Evolutionary conservation across 2,797 vertebrate genomes (phyloP).

Genomic region (Harpagifer antarcticus): DNA sequence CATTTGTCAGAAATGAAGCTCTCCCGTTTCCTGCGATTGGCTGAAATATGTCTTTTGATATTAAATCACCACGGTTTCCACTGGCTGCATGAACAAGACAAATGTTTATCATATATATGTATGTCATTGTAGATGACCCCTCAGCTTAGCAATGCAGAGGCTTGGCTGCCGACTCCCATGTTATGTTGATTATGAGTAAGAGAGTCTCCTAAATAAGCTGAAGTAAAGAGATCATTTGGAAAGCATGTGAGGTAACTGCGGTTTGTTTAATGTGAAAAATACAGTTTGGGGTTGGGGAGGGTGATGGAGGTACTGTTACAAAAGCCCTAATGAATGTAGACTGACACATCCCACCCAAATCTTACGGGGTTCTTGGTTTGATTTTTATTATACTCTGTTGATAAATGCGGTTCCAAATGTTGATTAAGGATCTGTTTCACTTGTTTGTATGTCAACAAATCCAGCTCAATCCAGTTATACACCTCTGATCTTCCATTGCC

Average conservation of each 20-base stretch:
- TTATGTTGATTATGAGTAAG: constrained; percentile 80
- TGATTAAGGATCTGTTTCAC: constrained; percentile 84
- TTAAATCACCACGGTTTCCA: constrained; percentile 82
- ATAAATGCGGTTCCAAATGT: constrained; percentile 83
- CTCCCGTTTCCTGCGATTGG: constrained; percentile 83
- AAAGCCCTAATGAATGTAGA: constrained; percentile 78
- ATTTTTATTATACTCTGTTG: constrained; percentile 74
- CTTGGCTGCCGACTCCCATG: constrained; percentile 68
- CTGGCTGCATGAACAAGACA: constrained; percentile 81
- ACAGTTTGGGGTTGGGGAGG: constrained; percentile 65
- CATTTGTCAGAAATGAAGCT: constrained; percentile 86
- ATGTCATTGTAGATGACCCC: constrained; percentile 81
- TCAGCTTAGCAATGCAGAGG: constrained; percentile 65
- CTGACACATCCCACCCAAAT: constrained; percentile 83
- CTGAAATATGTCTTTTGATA: constrained; percentile 85
- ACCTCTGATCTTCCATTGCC: constrained; percentile 80
- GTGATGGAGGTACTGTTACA: constrained; percentile 78
- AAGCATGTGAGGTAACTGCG: constrained; percentile 81
- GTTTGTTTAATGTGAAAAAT: constrained; percentile 82
- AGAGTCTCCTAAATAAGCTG: constrained; percentile 79
- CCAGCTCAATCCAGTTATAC: constrained; percentile 78
- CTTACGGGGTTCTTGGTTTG: constrained; percentile 66
- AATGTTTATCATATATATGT: constrained; percentile 86
- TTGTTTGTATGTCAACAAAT: constrained; percentile 86
- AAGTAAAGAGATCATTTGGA: constrained; percentile 80